Evolutionary conservation across 2,797 vertebrate genomes (phyloP).

Genomic region (Dryobates pubescens): DNA sequence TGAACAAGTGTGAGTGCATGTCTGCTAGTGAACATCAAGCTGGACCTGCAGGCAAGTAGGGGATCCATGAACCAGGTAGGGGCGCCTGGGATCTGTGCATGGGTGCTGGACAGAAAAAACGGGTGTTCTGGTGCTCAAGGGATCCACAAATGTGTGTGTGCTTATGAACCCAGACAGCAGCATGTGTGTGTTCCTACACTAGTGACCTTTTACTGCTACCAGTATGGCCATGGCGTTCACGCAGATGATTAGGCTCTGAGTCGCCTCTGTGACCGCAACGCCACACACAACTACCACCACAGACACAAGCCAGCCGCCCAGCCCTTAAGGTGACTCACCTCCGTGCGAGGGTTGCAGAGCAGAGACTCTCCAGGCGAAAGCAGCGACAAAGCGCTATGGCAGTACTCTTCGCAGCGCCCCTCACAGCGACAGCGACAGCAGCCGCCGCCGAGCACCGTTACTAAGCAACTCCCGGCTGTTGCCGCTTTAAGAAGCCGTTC

Average conservation of each 20-base stretch:
- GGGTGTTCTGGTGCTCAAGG: neutral
- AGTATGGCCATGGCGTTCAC: neutral
- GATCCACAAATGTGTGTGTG: accelerated
- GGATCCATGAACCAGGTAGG: neutral
- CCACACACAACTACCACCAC: neutral
- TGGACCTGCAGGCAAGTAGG: neutral
- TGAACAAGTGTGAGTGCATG: accelerated
- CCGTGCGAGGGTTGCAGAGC: neutral
- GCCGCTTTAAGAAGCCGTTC: neutral
- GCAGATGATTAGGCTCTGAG: neutral
- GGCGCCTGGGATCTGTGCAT: neutral
- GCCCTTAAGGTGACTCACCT: neutral
- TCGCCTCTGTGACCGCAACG: neutral
- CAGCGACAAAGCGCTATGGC: no score
- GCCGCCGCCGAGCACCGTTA: neutral
- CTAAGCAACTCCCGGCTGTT: neutral
- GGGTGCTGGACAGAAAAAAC: neutral
- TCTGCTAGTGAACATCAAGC: neutral
- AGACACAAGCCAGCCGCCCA: neutral
- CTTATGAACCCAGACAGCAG: neutral
- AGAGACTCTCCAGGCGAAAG: no score
- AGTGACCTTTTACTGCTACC: neutral
- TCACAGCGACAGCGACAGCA: no score
- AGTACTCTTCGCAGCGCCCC: neutral
- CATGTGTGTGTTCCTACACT: neutral